phyloP scores from a whole-genome alignment of 2,888 invertebrate species.

The Nasonovia ribisnigri region DNA sequence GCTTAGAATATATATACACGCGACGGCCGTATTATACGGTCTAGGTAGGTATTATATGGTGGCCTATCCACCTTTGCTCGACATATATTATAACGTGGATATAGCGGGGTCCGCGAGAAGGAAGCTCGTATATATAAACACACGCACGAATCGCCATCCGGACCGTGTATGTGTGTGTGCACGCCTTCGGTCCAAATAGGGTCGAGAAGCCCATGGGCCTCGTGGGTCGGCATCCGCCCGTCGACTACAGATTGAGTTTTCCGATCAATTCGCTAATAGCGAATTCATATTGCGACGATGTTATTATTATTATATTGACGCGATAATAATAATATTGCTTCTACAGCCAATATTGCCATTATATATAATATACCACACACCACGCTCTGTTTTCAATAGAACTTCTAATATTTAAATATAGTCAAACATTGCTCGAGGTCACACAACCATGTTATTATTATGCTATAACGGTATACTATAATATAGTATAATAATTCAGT shows the following conservation, averaged over 20 bases:
- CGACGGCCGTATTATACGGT: not conserved
- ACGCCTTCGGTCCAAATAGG: not conserved
- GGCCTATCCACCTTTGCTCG: not conserved
- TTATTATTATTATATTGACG: not conserved
- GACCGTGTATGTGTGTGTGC: not conserved
- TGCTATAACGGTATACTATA: not conserved
- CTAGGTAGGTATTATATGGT: not conserved
- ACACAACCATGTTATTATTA: not conserved
- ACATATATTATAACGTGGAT: not conserved
- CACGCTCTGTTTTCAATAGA: not conserved
- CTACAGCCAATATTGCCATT: not conserved
- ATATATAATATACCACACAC: not conserved
- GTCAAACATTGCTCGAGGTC: not conserved
- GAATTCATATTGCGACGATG: not conserved
- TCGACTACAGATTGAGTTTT: not conserved
- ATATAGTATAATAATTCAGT: not conserved
- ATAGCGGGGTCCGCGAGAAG: not conserved
- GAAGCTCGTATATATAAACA: not conserved
- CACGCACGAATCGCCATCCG: not conserved
- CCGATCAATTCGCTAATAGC: slow-evolving; percentile 29
- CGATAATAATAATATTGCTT: not conserved
- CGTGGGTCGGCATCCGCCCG: not conserved
- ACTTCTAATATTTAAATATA: not conserved
- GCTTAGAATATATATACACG: not conserved
- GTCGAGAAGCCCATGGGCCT: not conserved